phyloP scores from a whole-genome alignment of 1,140 invertebrate species.

The Brachystomella parvula region DNA sequence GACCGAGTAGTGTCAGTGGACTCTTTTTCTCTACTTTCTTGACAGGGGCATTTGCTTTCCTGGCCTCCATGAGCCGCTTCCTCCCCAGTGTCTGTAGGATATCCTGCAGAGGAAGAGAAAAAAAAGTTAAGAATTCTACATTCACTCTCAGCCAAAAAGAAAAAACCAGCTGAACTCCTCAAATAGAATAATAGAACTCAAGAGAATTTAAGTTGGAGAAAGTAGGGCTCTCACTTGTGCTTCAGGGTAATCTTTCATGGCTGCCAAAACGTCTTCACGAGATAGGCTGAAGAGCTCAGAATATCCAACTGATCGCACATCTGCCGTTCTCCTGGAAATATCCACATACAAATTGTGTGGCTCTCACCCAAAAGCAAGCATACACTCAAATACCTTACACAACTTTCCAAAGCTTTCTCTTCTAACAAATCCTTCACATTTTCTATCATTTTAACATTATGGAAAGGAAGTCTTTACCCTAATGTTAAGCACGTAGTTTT shows the following conservation, averaged over 20 bases:
- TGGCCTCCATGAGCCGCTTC: constrained; percentile 77
- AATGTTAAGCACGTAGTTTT: no score
- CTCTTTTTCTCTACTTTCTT: constrained; percentile 31
- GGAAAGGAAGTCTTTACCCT: neutral
- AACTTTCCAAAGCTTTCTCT: neutral
- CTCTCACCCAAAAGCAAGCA: neutral
- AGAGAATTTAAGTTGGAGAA: neutral
- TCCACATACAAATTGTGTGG: neutral
- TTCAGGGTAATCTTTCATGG: constrained; percentile 94
- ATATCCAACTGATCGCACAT: constrained; percentile 90
- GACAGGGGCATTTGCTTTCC: constrained; percentile 42
- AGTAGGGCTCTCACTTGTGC: constrained; percentile 61
- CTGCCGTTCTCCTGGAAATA: constrained; percentile 73
- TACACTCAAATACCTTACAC: neutral
- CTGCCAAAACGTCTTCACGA: constrained; percentile 84
- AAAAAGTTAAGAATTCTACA: neutral
- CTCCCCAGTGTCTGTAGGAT: constrained; percentile 77
- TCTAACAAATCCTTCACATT: neutral
- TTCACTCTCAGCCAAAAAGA: no score
- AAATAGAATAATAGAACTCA: no score
- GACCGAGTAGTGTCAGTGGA: constrained; percentile 8
- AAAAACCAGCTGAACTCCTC: no score
- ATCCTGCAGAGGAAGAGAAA: constrained; percentile 39
- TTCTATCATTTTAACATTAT: neutral
- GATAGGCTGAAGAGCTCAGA: constrained; percentile 91